These are phyloP conservation scores for Rutilus rutilus DNA, from an alignment of 2,113 vertebrate genomes.

Conservation along the genomic window DNA sequence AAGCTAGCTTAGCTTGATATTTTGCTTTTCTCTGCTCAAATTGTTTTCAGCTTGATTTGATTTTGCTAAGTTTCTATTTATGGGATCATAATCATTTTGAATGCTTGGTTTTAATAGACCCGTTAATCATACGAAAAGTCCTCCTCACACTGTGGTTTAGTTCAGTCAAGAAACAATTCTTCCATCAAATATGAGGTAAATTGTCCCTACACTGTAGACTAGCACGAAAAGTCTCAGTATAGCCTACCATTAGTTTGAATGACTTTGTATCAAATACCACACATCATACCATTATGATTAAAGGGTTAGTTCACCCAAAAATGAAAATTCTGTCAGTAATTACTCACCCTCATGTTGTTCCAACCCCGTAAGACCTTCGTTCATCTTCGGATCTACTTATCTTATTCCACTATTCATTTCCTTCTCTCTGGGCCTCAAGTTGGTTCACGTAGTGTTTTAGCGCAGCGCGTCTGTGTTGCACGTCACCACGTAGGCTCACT, in stretches of 20 bases:
- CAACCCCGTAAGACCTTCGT: no score
- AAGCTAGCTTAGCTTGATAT: not conserved
- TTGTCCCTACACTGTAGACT: not conserved
- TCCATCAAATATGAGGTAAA: not conserved
- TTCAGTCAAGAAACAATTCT: not conserved
- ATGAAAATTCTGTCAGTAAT: no score
- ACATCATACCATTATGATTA: constrained; percentile 15
- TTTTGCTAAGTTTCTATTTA: not conserved
- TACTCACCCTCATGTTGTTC: no score
- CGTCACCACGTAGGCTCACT: no score
- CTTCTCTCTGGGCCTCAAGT: no score
- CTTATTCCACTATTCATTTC: no score
- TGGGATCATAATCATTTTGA: not conserved
- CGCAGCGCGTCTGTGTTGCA: no score
- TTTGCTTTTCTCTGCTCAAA: not conserved
- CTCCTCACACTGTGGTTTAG: not conserved
- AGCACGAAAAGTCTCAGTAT: not conserved
- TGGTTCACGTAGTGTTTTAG: no score
- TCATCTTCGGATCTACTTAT: no score
- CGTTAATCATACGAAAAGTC: not conserved
- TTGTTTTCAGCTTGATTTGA: not conserved
- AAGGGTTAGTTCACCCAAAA: no score
- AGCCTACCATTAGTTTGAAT: constrained; percentile 23
- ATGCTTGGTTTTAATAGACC: not conserved
- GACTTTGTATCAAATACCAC: not conserved